Evolutionary conservation across 2,888 invertebrate species (phyloP).

Genomic region (Sinotaia quadrata): DNA sequence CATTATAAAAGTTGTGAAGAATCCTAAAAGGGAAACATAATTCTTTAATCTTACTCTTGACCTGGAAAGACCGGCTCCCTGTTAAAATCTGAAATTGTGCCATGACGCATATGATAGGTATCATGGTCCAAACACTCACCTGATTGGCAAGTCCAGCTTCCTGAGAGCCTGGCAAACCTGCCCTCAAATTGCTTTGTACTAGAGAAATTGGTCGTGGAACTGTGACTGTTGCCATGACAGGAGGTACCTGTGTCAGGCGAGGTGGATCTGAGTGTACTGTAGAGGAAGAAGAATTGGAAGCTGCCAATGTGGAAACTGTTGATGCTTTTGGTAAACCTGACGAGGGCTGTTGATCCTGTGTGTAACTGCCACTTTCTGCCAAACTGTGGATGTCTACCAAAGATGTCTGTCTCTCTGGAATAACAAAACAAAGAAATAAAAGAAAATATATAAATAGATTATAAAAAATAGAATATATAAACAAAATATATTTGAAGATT

Average conservation of each 20-base stretch:
- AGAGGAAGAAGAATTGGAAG: conserved; percentile 3
- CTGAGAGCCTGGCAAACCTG: conserved; percentile 14
- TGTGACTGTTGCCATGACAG: conserved; percentile 49
- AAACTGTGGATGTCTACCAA: conserved; percentile 44
- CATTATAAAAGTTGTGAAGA: no score
- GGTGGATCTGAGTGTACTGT: conserved; percentile 24
- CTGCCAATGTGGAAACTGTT: conserved; percentile 19
- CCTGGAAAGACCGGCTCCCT: no score
- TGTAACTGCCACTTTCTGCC: conserved; percentile 26
- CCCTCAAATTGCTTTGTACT: conserved; percentile 53
- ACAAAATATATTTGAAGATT: no score
- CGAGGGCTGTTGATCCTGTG: conserved; percentile 20
- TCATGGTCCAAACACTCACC: not conserved
- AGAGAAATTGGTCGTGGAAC: conserved; percentile 60
- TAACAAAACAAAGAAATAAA: not conserved
- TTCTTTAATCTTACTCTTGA: no score
- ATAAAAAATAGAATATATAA: no score
- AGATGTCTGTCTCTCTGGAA: conserved; percentile 45
- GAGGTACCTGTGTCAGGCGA: conserved; percentile 28
- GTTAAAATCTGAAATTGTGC: no score
- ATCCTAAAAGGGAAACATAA: no score
- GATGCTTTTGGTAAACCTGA: conserved; percentile 9
- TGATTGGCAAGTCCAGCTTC: conserved; percentile 5
- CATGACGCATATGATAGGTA: not conserved
- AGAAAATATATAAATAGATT: no score